phyloP scores from a whole-genome alignment of 2,888 invertebrate species.

The Hololepta plana region DNA sequence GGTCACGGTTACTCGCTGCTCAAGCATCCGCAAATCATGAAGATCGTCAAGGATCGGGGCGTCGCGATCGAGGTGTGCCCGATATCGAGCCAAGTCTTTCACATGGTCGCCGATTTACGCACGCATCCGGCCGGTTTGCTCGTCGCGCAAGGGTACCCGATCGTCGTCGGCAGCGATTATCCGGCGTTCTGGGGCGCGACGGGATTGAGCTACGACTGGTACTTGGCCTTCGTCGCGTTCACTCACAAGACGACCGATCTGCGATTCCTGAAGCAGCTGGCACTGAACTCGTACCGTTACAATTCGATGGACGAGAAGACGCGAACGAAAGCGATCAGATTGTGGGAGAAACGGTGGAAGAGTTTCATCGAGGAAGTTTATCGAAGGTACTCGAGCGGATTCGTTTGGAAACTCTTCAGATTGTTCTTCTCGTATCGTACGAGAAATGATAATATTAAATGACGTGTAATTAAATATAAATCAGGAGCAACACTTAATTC shows the following conservation, averaged over 20 bases:
- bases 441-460: too few species aligned
- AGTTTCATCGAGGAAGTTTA: too few species aligned
- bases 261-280: conserved; percentile 46
- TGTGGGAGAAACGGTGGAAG: conserved; percentile 39
- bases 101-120: conserved; percentile 44
- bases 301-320: conserved; percentile 33
- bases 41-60: conserved; percentile 31
- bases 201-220: conserved; percentile 51
- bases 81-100: conserved; percentile 49
- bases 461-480: too few species aligned
- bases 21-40: conserved; percentile 46
- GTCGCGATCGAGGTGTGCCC: conserved; percentile 57
- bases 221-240: conserved; percentile 52
- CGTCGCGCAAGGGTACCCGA: conserved; percentile 43
- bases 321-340: conserved; percentile 28
- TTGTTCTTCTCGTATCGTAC: too few species aligned
- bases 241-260: conserved; percentile 46
- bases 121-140: conserved; percentile 50
- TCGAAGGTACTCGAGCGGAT: too few species aligned
- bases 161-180: conserved; percentile 55
- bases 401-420: too few species aligned
- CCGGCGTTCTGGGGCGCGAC: conserved; percentile 46
- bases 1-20: conserved; percentile 54
- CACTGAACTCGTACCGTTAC: conserved; percentile 47
- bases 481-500: too few species aligned